A percentile compares a stretch with the other conserved stretches of the same genome.
Conservation (phyloP, 2,888 invertebrate genomes). For the Pinctada fucata region DNA sequence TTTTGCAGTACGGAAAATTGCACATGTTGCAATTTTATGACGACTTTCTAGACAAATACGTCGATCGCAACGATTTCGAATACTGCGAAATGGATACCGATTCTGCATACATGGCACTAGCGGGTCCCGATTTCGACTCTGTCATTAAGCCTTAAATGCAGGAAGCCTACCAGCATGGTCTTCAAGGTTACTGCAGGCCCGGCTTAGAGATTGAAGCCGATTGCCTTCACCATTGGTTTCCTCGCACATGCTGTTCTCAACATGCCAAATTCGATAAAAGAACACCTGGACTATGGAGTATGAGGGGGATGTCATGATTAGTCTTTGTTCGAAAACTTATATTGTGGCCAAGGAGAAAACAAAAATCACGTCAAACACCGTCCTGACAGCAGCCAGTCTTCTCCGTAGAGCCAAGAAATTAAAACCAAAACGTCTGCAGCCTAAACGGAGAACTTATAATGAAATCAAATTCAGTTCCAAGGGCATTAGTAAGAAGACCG, state of each 20-base stretch:
- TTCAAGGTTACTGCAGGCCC: constrained; percentile 25
- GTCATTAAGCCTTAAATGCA: constrained; percentile 36
- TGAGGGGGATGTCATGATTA: constrained; percentile 28
- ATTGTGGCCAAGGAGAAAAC: constrained; percentile 5
- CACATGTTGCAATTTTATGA: constrained; percentile 51
- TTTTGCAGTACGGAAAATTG: constrained; percentile 54
- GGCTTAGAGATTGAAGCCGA: constrained; percentile 30
- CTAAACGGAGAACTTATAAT: background rate
- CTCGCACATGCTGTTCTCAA: constrained; percentile 29
- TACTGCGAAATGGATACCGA: constrained; percentile 54
- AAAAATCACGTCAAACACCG: background rate
- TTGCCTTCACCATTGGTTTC: constrained; percentile 40
- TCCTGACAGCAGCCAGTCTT: constrained; percentile 10
- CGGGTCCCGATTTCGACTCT: constrained; percentile 23
- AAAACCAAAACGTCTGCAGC: background rate
- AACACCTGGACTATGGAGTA: too few relatives aligned
- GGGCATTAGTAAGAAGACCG: too few relatives aligned
- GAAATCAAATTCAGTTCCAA: constrained; percentile 15
- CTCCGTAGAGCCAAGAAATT: background rate
- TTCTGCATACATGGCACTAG: constrained; percentile 48
- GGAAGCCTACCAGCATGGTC: background rate
- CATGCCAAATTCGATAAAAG: constrained; percentile 27
- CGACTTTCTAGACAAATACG: constrained; percentile 48
- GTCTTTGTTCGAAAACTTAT: constrained; percentile 31
- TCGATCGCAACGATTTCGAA: constrained; percentile 45